Evolutionary conservation across 64 coral and sea anemone species (phyloP).

Genomic region (Montipora capricornis): DNA sequence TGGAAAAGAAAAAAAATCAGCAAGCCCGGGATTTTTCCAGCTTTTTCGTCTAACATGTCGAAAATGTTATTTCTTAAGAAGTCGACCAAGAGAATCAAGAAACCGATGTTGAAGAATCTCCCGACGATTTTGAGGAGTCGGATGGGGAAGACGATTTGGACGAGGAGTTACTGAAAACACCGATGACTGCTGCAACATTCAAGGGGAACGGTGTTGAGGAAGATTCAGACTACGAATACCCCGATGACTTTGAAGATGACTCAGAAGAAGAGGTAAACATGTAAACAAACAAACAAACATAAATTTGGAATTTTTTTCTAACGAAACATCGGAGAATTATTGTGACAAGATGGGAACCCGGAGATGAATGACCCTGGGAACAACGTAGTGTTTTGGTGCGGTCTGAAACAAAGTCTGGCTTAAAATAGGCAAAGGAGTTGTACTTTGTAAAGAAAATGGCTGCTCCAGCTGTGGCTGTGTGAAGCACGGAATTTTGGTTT

Average conservation of each 20-base stretch:
- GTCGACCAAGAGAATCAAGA: not conserved
- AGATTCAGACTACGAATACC: conserved; percentile 57
- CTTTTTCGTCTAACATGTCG: not conserved
- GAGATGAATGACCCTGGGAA: no score
- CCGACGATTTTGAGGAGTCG: conserved; percentile 91
- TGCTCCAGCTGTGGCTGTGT: no score
- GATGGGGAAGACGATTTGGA: conserved; percentile 67
- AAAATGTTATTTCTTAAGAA: not conserved
- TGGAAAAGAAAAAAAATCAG: no score
- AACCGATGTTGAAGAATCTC: conserved; percentile 67
- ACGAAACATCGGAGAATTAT: not conserved
- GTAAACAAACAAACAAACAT: not conserved
- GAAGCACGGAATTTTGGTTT: no score
- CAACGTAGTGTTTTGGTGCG: no score
- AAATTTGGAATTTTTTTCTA: not conserved
- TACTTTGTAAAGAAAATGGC: no score
- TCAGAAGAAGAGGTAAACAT: conserved; percentile 73
- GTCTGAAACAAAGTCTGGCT: not conserved
- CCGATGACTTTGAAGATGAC: conserved; percentile 91
- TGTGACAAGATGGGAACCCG: no score
- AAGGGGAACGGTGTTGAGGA: conserved; percentile 29
- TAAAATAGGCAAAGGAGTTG: no score
- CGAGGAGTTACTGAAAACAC: conserved; percentile 56
- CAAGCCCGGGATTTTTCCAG: no score
- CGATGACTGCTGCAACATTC: conserved; percentile 41